phyloP scores from a whole-genome alignment of 2,888 invertebrate species.

The Nomada ferruginata region DNA sequence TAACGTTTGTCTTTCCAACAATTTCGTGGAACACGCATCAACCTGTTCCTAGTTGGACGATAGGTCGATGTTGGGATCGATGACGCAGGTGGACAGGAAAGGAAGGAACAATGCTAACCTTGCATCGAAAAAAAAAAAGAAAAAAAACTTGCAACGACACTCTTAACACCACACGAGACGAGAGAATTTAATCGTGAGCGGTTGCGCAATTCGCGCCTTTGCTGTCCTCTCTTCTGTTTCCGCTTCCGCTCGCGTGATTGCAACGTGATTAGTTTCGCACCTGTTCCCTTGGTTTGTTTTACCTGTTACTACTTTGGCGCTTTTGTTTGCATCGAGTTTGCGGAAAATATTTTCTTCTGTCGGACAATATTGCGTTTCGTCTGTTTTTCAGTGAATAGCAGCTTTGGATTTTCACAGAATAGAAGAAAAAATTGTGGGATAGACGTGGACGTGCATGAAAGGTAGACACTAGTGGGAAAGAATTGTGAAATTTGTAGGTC shows the following conservation, averaged over 20 bases:
- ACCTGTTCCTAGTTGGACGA: neutral
- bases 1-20: neutral
- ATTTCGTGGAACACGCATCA: neutral
- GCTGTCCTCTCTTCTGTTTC: neutral
- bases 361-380: too few relatives aligned
- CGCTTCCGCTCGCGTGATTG: slow-evolving; percentile 27
- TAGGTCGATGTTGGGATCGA: neutral
- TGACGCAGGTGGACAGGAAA: neutral
- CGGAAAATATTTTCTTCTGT: neutral
- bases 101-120: slow-evolving; percentile 17
- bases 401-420: too few relatives aligned
- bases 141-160: slow-evolving; percentile 46
- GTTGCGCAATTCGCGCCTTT: slow-evolving; percentile 33
- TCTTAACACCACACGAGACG: slow-evolving; percentile 31
- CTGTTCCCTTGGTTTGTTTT: neutral
- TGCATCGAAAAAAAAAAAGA: neutral
- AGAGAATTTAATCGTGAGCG: slow-evolving; percentile 38
- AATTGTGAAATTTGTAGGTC: too few relatives aligned
- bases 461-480: too few relatives aligned
- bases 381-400: too few relatives aligned
- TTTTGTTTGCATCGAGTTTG: neutral
- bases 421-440: too few relatives aligned
- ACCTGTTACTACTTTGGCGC: too few relatives aligned
- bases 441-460: too few relatives aligned
- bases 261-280: slow-evolving; percentile 29